These are phyloP conservation scores for Callipepla californica DNA, from an alignment of 2,113 vertebrate genomes.

Conservation along the genomic window DNA sequence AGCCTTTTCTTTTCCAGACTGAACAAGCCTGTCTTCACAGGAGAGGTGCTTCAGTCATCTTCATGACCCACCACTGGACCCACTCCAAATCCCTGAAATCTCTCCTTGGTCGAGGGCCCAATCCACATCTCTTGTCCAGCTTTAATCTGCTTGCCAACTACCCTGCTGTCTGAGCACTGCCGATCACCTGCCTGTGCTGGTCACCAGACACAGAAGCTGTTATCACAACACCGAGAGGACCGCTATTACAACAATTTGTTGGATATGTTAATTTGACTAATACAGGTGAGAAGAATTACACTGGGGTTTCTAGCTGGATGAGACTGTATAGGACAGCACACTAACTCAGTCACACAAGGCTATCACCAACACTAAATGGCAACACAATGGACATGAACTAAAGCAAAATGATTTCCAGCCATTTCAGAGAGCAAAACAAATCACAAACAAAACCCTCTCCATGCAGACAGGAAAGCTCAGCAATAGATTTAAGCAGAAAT, in stretches of 20 bases:
- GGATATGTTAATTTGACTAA: background rate
- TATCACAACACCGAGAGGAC: background rate
- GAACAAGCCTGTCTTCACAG: too few relatives aligned
- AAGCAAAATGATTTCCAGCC: background rate
- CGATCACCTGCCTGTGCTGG: background rate
- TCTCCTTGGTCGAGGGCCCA: too few relatives aligned
- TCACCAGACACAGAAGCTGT: background rate
- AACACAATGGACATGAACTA: constrained; percentile 4
- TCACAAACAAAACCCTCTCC: background rate
- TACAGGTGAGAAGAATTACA: background rate
- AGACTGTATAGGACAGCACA: background rate
- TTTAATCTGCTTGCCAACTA: background rate
- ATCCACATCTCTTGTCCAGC: background rate
- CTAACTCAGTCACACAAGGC: constrained; percentile 1
- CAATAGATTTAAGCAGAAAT: background rate
- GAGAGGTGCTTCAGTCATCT: too few relatives aligned
- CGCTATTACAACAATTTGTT: background rate
- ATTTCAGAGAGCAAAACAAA: constrained; percentile 30
- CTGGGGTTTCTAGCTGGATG: constrained; percentile 26
- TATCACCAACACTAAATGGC: background rate
- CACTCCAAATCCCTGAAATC: too few relatives aligned
- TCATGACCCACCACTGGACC: too few relatives aligned
- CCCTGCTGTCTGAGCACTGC: background rate
- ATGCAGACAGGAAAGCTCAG: background rate
- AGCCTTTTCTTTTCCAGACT: too few relatives aligned